Evolutionary conservation across 2,888 invertebrate genomes (phyloP).

Genomic region (Aphodius sticticus): DNA sequence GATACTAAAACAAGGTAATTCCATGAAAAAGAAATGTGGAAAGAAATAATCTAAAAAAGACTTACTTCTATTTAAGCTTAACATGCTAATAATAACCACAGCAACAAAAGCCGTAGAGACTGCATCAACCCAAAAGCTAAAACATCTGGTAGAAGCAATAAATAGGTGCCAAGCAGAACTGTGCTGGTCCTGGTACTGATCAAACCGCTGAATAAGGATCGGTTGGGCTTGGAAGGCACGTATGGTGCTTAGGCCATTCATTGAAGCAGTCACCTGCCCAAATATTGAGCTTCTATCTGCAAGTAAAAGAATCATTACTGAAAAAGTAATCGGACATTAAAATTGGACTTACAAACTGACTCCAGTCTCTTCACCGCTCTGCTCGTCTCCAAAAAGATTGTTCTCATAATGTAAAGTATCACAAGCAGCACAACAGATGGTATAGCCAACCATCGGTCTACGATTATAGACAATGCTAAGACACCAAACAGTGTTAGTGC

Average conservation of each 20-base stretch:
- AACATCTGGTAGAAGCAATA: slow-evolving; percentile 70
- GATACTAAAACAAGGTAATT: slow-evolving; percentile 29
- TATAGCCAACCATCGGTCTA: slow-evolving; percentile 72
- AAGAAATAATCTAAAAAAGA: slow-evolving; percentile 43
- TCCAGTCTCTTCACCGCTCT: slow-evolving; percentile 75
- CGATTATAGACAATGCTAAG: slow-evolving; percentile 71
- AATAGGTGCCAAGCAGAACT: slow-evolving; percentile 80
- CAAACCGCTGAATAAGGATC: slow-evolving; percentile 69
- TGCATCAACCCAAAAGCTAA: slow-evolving; percentile 75
- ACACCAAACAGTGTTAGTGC: slow-evolving; percentile 70
- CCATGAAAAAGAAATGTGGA: background rate
- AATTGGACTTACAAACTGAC: slow-evolving; percentile 72
- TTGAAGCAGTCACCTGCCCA: slow-evolving; percentile 75
- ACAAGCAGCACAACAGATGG: slow-evolving; percentile 70
- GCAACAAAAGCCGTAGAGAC: slow-evolving; percentile 71
- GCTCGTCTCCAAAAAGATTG: slow-evolving; percentile 74
- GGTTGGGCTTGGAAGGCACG: slow-evolving; percentile 74
- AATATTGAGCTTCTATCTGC: slow-evolving; percentile 82
- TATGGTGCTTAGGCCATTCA: slow-evolving; percentile 80
- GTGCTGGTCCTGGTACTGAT: slow-evolving; percentile 70
- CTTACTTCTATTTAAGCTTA: slow-evolving; percentile 43
- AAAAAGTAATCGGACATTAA: background rate
- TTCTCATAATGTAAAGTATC: slow-evolving; percentile 69
- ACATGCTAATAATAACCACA: slow-evolving; percentile 40
- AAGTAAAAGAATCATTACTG: slow-evolving; percentile 58